Evolutionary conservation across 1,140 invertebrate genomes (phyloP).

Genomic region (Aphaenogaster rudis): DNA sequence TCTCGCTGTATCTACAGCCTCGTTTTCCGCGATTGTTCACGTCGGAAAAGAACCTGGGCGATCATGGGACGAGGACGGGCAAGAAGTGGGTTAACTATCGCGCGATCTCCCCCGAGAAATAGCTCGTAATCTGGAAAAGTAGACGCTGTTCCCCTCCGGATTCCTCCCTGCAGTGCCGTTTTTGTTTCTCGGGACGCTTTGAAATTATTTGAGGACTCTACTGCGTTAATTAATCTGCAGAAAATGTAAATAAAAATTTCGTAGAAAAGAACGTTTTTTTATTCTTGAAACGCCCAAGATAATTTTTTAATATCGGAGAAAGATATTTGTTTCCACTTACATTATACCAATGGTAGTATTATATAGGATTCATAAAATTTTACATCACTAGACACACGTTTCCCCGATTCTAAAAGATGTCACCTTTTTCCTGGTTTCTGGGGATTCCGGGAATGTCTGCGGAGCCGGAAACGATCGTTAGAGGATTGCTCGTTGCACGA

Average conservation of each 20-base stretch:
- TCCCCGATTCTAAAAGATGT: neutral
- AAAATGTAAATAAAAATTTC: neutral
- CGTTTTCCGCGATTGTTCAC: conserved; percentile 59
- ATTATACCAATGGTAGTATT: neutral
- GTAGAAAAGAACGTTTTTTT: too few relatives aligned
- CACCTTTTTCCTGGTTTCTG: neutral
- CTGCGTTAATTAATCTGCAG: conserved; percentile 16
- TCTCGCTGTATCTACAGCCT: conserved; percentile 24
- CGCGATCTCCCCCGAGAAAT: conserved; percentile 61
- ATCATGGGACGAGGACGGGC: conserved; percentile 8
- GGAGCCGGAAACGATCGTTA: conserved; percentile 6
- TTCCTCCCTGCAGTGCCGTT: neutral
- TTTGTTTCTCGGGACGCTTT: neutral
- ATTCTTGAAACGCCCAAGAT: neutral
- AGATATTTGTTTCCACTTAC: neutral
- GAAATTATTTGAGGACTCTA: neutral
- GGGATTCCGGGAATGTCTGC: neutral
- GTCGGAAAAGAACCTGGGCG: conserved; percentile 42
- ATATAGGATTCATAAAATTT: neutral
- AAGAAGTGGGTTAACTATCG: conserved; percentile 64
- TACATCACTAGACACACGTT: neutral
- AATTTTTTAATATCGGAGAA: neutral
- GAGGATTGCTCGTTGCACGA: neutral
- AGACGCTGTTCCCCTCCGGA: neutral
- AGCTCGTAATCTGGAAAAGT: conserved; percentile 47